Conservation (phyloP, 2,888 invertebrate genomes). For the Philaethria dido region DNA sequence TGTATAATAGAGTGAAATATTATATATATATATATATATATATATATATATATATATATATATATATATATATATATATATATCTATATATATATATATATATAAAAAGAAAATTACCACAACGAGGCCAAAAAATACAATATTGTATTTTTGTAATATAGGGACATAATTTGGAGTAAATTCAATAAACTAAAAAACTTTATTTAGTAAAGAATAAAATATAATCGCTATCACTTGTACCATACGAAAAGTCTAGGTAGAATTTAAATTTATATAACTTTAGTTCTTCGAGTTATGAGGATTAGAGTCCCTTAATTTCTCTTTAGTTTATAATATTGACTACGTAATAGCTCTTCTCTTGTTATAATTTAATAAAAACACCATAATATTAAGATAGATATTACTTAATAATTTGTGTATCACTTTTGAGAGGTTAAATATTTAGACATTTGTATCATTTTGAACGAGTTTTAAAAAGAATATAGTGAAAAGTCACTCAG, state of each 20-base stretch:
- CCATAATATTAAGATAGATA: neutral
- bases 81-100: too few relatives aligned
- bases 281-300: slow-evolving; percentile 47
- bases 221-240: slow-evolving; percentile 32
- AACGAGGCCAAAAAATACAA: too few relatives aligned
- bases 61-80: too few relatives aligned
- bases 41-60: too few relatives aligned
- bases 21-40: too few relatives aligned
- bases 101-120: too few relatives aligned
- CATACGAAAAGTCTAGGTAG: slow-evolving; percentile 41
- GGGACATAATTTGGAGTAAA: neutral
- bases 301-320: slow-evolving; percentile 41
- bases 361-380: slow-evolving; percentile 12
- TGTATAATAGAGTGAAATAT: too few relatives aligned
- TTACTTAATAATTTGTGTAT: neutral
- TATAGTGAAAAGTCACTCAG: too few relatives aligned
- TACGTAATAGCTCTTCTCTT: slow-evolving; percentile 21
- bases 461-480: too few relatives aligned
- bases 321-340: slow-evolving; percentile 40
- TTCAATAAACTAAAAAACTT: neutral
- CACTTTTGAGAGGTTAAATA: too few relatives aligned
- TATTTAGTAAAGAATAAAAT: neutral
- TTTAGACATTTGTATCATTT: too few relatives aligned
- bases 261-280: slow-evolving; percentile 50
- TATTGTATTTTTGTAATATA: too few relatives aligned